phyloP scores from a whole-genome alignment of 2,113 vertebrate genomes.

The Perca fluviatilis region DNA sequence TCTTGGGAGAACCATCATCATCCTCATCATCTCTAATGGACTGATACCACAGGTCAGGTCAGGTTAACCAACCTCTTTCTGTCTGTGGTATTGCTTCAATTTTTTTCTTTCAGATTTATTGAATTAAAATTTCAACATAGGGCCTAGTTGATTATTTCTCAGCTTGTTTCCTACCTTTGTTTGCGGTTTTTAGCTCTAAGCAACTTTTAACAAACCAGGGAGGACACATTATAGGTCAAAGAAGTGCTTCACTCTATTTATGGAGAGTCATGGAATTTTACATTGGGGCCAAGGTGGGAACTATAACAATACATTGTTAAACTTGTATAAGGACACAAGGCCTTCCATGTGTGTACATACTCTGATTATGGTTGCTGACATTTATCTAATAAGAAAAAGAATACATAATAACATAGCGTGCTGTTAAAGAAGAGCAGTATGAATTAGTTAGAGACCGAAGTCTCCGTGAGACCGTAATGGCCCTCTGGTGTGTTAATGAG shows the following conservation, averaged over 20 bases:
- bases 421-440: background rate
- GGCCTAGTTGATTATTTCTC: background rate
- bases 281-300: background rate
- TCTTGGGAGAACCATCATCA: no score
- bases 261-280: background rate
- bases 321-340: background rate
- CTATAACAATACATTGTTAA: background rate
- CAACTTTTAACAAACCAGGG: background rate
- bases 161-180: background rate
- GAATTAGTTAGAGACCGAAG: background rate
- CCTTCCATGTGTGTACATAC: background rate
- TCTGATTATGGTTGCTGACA: background rate
- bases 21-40: background rate
- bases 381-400: background rate
- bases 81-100: background rate
- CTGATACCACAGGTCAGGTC: background rate
- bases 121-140: background rate
- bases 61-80: no score
- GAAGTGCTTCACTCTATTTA: background rate
- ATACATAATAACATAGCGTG: background rate
- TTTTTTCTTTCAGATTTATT: background rate
- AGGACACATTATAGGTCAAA: slow-evolving; percentile 9
- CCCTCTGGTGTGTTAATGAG: background rate
- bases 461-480: background rate
- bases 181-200: background rate